Base-by-base conservation (phyloP, 30 jellyfish, hydroid and myxozoan species). In the Pelagia noctiluca region DNA sequence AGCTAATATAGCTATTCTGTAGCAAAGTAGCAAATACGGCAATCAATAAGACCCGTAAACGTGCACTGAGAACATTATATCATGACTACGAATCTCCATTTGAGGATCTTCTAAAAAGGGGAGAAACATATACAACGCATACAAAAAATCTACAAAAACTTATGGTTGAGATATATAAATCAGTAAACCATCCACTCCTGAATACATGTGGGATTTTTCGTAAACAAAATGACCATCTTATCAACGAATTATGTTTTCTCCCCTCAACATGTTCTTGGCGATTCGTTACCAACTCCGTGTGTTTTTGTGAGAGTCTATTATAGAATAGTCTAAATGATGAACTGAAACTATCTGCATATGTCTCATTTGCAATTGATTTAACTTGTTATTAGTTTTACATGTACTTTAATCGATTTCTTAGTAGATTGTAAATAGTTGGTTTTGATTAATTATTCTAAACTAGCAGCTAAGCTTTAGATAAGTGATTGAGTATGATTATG, bases 151-250 rank as follows among this genome's bases (percentile, higher is more conserved):
- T 76, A 24, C 88, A 60, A 76, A 76, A 33, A 29, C 88, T 76
- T 35, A 76, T 76, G 68, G 50, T 61, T 54, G 88, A 76, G 61
- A 52, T 76, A 21, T 53, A 76, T 61, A 76, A 76, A 47, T 48
- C 88, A 32, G 23, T 1, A 3, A 76, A 76, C 46, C 78, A 52
- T 50, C 76, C 73, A 76, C 32, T 52, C 88, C 88, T 16, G 57
- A 63, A 50, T 53, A 76, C 49, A 34, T 76, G 52, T 76, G 75
- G 86, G 75, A 75, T 76, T 54, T 18, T 33, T 76, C 60, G 88
- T 76, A 11, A 61, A 76, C 63, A 54, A 76, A 33, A 78, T 42
- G 80, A 67, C 38, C 38, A 29, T 67, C 35, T 22, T 26, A 67
- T 31, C 38, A 63, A 63, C 23, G 46, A 2, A 67, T 60, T 67